phyloP scores from a whole-genome alignment of 2,797 vertebrate genomes.

The Brotula barbata region DNA sequence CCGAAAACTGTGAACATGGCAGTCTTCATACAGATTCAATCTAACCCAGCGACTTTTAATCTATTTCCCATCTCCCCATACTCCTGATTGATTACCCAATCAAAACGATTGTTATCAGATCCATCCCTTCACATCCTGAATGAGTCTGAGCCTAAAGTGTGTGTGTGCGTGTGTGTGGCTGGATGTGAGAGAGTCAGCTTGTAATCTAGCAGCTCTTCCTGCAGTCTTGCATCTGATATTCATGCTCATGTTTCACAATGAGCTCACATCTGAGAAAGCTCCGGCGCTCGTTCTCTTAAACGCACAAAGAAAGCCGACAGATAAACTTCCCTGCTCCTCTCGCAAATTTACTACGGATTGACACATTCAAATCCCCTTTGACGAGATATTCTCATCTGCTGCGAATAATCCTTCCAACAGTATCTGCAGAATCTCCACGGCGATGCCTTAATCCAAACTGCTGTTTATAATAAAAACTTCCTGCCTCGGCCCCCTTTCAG shows the following conservation, averaged over 20 bases:
- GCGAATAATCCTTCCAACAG: constrained; percentile 48
- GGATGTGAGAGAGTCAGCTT: background rate
- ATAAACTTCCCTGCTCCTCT: background rate
- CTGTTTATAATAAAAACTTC: constrained; percentile 46
- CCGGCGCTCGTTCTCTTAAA: constrained; percentile 11
- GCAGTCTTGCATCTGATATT: background rate
- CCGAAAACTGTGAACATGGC: too few relatives aligned
- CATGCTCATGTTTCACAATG: constrained; percentile 13
- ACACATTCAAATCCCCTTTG: constrained; percentile 47
- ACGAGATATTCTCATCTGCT: constrained; percentile 50
- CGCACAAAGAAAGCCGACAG: constrained; percentile 29
- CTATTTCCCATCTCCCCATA: too few relatives aligned
- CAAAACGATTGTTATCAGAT: too few relatives aligned
- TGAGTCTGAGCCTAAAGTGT: too few relatives aligned
- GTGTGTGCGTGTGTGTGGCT: too few relatives aligned
- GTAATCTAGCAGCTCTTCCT: background rate
- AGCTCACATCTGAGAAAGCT: constrained; percentile 19
- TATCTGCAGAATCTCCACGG: constrained; percentile 42
- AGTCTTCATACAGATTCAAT: too few relatives aligned
- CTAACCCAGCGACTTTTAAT: too few relatives aligned
- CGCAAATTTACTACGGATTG: constrained; percentile 33
- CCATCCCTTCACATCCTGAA: too few relatives aligned
- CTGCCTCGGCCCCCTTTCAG: constrained; percentile 26
- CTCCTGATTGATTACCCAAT: too few relatives aligned
- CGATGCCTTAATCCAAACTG: constrained; percentile 51